A percentile compares a stretch with the other conserved stretches of the same genome.
phyloP scores from a whole-genome alignment of 1,140 invertebrate genomes.

The Centruroides vittatus region DNA sequence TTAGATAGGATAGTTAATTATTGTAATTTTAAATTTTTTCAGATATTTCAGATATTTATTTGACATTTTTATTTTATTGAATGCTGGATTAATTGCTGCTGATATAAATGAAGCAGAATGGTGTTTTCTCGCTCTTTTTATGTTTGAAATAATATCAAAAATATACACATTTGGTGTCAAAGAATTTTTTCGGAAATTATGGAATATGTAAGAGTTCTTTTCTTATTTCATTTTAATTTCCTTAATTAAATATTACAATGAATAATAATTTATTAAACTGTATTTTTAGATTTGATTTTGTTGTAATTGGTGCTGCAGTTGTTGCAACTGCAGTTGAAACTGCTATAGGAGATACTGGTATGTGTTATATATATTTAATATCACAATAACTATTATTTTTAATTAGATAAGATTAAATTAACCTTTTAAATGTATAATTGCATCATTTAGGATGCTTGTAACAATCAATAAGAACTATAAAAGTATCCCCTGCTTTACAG shows the following conservation, averaged over 20 bases:
- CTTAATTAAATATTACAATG: background rate
- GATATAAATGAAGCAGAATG: slow-evolving; percentile 34
- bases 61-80: slow-evolving; percentile 36
- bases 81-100: slow-evolving; percentile 37
- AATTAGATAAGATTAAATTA: too few relatives aligned
- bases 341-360: background rate
- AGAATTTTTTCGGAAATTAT: slow-evolving; percentile 32
- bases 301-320: slow-evolving; percentile 35
- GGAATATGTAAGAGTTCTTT: slow-evolving; percentile 34
- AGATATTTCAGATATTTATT: slow-evolving; percentile 36
- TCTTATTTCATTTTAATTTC: too few relatives aligned
- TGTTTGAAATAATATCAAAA: slow-evolving; percentile 35
- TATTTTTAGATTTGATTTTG: slow-evolving; percentile 35
- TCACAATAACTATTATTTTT: too few relatives aligned
- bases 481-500: too few relatives aligned
- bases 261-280: slow-evolving; percentile 4
- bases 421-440: too few relatives aligned
- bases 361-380: background rate
- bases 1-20: too few relatives aligned
- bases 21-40: slow-evolving; percentile 7
- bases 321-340: slow-evolving; percentile 29
- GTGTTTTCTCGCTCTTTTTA: slow-evolving; percentile 34
- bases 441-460: too few relatives aligned
- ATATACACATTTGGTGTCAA: slow-evolving; percentile 32
- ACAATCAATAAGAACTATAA: too few relatives aligned